These are phyloP conservation scores for Neofelis nebulosa DNA, from an alignment of 2,113 vertebrate genomes.

Conservation along the genomic window DNA sequence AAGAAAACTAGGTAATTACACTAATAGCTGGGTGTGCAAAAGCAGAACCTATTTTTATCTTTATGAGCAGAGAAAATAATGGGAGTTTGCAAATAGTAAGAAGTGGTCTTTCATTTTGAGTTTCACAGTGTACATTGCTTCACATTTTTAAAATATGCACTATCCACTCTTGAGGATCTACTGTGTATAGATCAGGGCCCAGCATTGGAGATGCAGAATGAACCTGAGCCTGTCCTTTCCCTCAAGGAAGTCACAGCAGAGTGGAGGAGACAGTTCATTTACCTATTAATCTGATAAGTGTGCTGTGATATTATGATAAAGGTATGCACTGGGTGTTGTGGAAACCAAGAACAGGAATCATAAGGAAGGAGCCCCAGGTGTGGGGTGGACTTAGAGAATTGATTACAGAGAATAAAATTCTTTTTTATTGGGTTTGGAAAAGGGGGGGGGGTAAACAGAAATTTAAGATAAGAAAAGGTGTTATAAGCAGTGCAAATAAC, in stretches of 20 bases:
- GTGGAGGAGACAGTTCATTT: not conserved
- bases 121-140: not conserved
- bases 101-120: not conserved
- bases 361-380: not conserved
- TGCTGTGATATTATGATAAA: not conserved
- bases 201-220: not conserved
- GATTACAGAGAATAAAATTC: constrained; percentile 10
- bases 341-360: not conserved
- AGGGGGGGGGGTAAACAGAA: not conserved
- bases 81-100: not conserved
- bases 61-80: not conserved
- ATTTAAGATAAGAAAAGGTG: not conserved
- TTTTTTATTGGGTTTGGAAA: not conserved
- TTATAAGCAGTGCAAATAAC: not conserved
- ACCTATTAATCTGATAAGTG: not conserved
- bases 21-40: not conserved
- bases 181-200: not conserved
- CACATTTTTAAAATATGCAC: not conserved
- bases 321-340: not conserved
- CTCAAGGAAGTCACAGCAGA: not conserved
- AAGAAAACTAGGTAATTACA: not conserved
- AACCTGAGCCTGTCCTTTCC: not conserved
- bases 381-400: not conserved
- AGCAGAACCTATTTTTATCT: not conserved
- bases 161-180: not conserved